phyloP scores from a whole-genome alignment of 1,140 invertebrate species.

The Cecropterus lyciades region DNA sequence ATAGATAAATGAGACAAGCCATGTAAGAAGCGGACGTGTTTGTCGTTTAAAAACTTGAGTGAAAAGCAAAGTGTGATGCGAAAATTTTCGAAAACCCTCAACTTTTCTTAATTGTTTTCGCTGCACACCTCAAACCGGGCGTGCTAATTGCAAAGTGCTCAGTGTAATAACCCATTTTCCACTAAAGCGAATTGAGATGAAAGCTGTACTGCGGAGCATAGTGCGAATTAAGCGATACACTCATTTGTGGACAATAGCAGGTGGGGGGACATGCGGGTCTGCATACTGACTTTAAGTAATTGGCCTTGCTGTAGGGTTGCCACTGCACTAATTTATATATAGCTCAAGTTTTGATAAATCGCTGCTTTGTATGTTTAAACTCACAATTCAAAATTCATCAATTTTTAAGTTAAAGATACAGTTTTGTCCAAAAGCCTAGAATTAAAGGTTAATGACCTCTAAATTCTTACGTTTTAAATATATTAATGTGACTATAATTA shows the following conservation, averaged over 20 bases:
- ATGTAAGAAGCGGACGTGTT: too few species aligned
- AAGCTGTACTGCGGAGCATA: conserved; percentile 43
- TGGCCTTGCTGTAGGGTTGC: conserved; percentile 63
- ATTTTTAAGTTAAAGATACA: too few species aligned
- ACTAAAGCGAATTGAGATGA: conserved; percentile 46
- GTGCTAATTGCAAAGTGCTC: conserved; percentile 33
- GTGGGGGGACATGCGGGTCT: conserved; percentile 57
- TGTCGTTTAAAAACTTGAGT: neutral
- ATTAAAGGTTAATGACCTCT: too few species aligned
- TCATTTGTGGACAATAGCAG: conserved; percentile 64
- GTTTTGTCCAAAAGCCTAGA: too few species aligned
- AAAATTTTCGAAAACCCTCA: conserved; percentile 7
- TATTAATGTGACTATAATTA: too few species aligned
- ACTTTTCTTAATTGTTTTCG: conserved; percentile 31
- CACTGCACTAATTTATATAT: neutral
- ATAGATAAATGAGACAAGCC: too few species aligned
- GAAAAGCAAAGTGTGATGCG: neutral
- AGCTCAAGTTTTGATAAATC: too few species aligned
- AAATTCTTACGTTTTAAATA: too few species aligned
- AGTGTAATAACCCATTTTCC: conserved; percentile 49
- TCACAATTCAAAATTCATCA: too few species aligned
- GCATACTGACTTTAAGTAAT: conserved; percentile 75
- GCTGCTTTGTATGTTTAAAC: too few species aligned
- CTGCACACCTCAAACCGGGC: conserved; percentile 4
- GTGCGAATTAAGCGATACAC: conserved; percentile 61